Evolutionary conservation across 2,797 vertebrate genomes (phyloP).

Genomic region (Poecilia velifera): DNA sequence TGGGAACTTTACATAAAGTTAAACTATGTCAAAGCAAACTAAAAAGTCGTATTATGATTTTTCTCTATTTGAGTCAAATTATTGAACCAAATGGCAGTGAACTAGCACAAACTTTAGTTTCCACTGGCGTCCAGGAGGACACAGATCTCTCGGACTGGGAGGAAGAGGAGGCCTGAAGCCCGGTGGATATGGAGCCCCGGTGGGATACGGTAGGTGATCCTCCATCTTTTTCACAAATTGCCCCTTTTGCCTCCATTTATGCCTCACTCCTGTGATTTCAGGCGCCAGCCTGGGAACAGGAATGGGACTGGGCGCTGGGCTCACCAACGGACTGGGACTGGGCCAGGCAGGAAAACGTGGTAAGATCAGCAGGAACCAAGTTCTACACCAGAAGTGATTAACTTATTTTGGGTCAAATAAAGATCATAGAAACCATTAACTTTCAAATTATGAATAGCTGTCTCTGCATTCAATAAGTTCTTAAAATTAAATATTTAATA

Average conservation of each 20-base stretch:
- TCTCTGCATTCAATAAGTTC: too few relatives aligned
- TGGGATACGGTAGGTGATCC: slow-evolving; percentile 60
- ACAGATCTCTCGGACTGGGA: slow-evolving; percentile 68
- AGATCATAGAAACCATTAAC: too few relatives aligned
- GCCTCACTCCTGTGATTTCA: slow-evolving; percentile 2
- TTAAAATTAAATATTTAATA: too few relatives aligned
- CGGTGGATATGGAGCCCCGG: slow-evolving; percentile 61
- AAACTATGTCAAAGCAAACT: not conserved
- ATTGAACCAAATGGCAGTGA: not conserved
- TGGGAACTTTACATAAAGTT: too few relatives aligned
- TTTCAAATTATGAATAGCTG: too few relatives aligned
- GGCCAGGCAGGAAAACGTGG: slow-evolving; percentile 66
- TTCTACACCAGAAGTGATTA: too few relatives aligned
- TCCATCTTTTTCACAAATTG: not conserved
- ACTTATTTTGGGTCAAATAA: too few relatives aligned
- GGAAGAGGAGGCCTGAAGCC: slow-evolving; percentile 65
- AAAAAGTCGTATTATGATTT: not conserved
- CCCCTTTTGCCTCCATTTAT: not conserved
- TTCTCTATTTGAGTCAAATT: not conserved
- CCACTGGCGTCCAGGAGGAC: slow-evolving; percentile 54
- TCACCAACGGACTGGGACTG: slow-evolving; percentile 60
- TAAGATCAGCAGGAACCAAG: slow-evolving; percentile 26
- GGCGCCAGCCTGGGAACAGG: slow-evolving; percentile 68
- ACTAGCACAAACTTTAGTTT: not conserved
- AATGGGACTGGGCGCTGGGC: slow-evolving; percentile 55